Base-by-base conservation (phyloP, 2,888 invertebrate species). In the Drosophila nr. perissopoda region DNA sequence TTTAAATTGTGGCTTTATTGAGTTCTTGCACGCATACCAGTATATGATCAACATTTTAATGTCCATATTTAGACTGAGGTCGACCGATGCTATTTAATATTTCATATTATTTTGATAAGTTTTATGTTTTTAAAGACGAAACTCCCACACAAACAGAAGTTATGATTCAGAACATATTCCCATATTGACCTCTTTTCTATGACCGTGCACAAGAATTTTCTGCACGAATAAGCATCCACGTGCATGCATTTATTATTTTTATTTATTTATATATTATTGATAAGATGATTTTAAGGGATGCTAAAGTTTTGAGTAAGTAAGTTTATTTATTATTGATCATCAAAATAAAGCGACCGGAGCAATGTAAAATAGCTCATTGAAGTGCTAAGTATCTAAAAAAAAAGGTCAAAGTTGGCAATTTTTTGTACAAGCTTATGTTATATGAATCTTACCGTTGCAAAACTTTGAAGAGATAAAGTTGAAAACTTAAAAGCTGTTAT, bases 301-400 rank as follows among this genome's bases (percentile, higher is more conserved):
- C 16, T 34, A 34, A 21, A 18, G 18, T 2, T 21, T 4, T 8
- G 18, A 31, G n/a, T 10, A 29, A 10, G 6, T 31, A 33, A 16
- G 21, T 18, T 48, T 18, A 34, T n/a, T 65, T 63, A 29, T 3
- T 79, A 64, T 48, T 80, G 77, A 52, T 89, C 75, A 54, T 90
- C 89, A 61, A 84, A 69, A 51, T 85, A 91, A 40, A 92, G 79
- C 10, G 91, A 92, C 69, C 91, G 90, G 38, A 93, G 72, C 18
- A 93, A 82, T 8, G 93, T 92, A 60, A 93, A 93, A 73, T 93
- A 93, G 36, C 92, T 92, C 88, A 92, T 87, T 8, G 93, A 93
- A n/a, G 93, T 87, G 54, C 93, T 92, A 4, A 93, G 61, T 54
- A 93, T 92, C 92, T 92, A 59, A 77, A 70, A 27, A 61, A 40